phyloP scores from a whole-genome alignment of 2,113 vertebrate species.

The Anolis sagrei region DNA sequence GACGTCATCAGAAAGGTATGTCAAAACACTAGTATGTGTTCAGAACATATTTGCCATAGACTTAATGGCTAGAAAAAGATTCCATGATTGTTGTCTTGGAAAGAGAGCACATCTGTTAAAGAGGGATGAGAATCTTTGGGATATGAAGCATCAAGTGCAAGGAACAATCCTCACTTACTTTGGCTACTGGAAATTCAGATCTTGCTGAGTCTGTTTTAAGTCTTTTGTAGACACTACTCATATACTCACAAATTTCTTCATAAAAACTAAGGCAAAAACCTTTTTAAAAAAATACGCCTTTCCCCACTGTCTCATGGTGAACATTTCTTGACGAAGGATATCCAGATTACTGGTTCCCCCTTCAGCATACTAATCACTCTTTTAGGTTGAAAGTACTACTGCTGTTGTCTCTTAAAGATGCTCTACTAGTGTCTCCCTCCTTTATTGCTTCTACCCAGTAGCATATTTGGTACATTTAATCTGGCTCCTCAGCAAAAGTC shows the following conservation, averaged over 20 bases:
- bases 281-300: neutral
- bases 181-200: neutral
- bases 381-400: no score
- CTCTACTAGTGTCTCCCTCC: no score
- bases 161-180: neutral
- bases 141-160: neutral
- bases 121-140: neutral
- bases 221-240: neutral
- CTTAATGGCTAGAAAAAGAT: neutral
- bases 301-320: neutral
- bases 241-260: neutral
- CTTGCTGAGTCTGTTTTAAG: neutral
- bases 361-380: no score
- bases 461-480: no score
- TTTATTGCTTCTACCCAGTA: no score
- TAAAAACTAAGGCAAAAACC: neutral
- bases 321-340: no score
- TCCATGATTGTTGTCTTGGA: neutral
- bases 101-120: neutral
- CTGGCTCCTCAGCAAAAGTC: no score
- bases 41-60: neutral
- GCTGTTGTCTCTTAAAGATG: no score
- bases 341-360: no score
- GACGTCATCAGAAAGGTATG: constrained; percentile 92
- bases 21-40: neutral